These are phyloP conservation scores for Euura saliciscinereae DNA, from an alignment of 1,140 invertebrate species.

Conservation along the genomic window DNA sequence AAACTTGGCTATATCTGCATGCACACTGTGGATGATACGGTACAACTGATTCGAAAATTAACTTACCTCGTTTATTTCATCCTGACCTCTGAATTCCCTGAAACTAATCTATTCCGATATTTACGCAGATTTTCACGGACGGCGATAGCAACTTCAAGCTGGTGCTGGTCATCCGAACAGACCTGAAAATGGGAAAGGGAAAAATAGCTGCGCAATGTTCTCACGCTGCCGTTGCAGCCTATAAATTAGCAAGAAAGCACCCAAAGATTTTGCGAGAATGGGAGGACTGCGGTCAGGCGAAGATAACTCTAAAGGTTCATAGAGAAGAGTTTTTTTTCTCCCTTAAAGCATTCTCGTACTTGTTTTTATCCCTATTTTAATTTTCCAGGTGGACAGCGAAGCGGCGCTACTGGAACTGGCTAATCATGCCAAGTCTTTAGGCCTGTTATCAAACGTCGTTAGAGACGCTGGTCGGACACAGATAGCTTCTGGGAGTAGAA, in stretches of 20 bases:
- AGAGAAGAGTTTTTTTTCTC: neutral
- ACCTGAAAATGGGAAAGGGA: conserved; percentile 93
- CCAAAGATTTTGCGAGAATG: conserved; percentile 73
- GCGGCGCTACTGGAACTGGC: conserved; percentile 69
- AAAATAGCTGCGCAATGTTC: conserved; percentile 93
- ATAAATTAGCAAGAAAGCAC: conserved; percentile 68
- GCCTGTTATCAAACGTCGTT: conserved; percentile 76
- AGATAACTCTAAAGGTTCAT: conserved; percentile 76
- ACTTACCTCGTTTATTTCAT: too few species aligned
- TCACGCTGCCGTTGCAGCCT: conserved; percentile 86
- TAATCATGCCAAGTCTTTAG: conserved; percentile 69
- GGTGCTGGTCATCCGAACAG: conserved; percentile 85
- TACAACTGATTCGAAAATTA: too few species aligned
- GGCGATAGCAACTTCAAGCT: conserved; percentile 73
- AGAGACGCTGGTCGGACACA: conserved; percentile 91
- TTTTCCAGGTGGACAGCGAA: conserved; percentile 66
- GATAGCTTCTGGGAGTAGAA: conserved; percentile 82
- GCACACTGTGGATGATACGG: too few species aligned
- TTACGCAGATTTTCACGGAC: conserved; percentile 7
- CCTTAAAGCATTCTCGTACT: conserved; percentile 15
- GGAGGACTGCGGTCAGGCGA: conserved; percentile 80
- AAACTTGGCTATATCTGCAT: too few species aligned
- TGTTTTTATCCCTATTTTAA: conserved; percentile 58
- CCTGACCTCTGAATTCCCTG: too few species aligned
- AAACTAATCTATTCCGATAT: neutral